Evolutionary conservation across 1,140 invertebrate genomes (phyloP), one percentile per base, ranked within the genome.

Genomic region (Drosophila mauritiana): DNA sequence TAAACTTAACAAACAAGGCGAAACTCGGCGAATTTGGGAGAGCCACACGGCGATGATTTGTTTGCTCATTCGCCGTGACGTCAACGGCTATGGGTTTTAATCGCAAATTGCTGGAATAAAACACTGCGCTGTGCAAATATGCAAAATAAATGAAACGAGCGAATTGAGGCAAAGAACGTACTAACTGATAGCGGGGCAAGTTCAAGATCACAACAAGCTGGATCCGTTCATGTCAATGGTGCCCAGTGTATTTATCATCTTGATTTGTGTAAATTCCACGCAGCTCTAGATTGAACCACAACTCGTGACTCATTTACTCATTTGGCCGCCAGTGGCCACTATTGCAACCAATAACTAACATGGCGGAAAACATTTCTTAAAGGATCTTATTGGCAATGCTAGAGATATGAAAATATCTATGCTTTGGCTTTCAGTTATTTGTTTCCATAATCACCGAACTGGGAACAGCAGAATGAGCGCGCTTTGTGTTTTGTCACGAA

Each of bases 401-500:
- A 10, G 31, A 31, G 31, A 31, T 31, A 3, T 31, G 8, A 22
- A 3, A 8, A 31, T 31, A 31, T 31, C 31, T 8, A 31, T 31
- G 31, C 31, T 8, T 31, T 31, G 7, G 37, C 37, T 39, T 13
- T 39, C 11, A 39, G 12, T 4, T 63, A 74, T 74, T 74, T 74
- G 70, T 58, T 45, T 78, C 53, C 53, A 64, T 78, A 78, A 78
- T 78, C 73, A 57, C 25, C 10, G 53, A 27, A 20, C 22, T 48
- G 42, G 51, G 51, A 53, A 53, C 49, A 53, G 51, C 15, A 1
- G 27, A 34, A 57, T 22, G 17, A 37, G 40, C 42, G 59, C 54
- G 57, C 53, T 73, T 82, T 83, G 67, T 73, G 67, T 73, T 77
- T 82, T 82, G 81, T 74, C 74, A 83, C 75, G 80, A 72, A 20